A percentile compares a stretch with the other conserved stretches of the same genome.
Evolutionary conservation across 2,888 invertebrate species (phyloP).

Genomic region (Cacoxenus indagator): DNA sequence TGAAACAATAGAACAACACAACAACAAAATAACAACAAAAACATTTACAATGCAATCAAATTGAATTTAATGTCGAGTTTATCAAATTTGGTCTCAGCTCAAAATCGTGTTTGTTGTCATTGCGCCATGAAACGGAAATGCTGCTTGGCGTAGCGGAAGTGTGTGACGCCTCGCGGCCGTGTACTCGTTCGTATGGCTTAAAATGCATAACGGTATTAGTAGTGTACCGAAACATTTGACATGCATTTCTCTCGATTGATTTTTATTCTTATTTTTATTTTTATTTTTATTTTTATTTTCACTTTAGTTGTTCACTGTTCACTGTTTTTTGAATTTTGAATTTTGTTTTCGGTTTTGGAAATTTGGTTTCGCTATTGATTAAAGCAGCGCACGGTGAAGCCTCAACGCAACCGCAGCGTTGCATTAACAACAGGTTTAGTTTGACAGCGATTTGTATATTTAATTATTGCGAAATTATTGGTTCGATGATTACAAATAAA

Average conservation of each 20-base stretch:
- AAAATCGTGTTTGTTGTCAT: slow-evolving; percentile 28
- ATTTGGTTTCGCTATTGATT: not conserved
- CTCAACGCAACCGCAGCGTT: not conserved
- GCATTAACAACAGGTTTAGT: not conserved
- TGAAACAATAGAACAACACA: too few relatives aligned
- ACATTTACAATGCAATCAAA: not conserved
- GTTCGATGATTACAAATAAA: too few relatives aligned
- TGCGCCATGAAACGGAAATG: slow-evolving; percentile 43
- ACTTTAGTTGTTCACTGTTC: too few relatives aligned
- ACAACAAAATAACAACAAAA: not conserved
- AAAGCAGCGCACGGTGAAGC: not conserved
- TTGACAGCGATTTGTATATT: too few relatives aligned
- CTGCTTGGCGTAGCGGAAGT: not conserved
- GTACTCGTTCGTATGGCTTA: not conserved
- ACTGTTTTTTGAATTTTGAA: too few relatives aligned
- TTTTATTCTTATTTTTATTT: not conserved
- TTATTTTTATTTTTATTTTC: too few relatives aligned
- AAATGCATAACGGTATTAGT: not conserved
- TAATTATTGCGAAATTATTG: too few relatives aligned
- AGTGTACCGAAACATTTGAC: too few relatives aligned
- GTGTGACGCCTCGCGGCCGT: not conserved
- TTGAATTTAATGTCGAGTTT: slow-evolving; percentile 17
- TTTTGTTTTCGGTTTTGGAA: not conserved
- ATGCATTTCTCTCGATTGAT: not conserved
- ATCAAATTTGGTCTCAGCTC: slow-evolving; percentile 23